Percentiles rank a stretch among this genome's conserved stretches.
Evolutionary conservation across 2,797 vertebrate genomes (phyloP).

Genomic region (Argyrosomus regius): DNA sequence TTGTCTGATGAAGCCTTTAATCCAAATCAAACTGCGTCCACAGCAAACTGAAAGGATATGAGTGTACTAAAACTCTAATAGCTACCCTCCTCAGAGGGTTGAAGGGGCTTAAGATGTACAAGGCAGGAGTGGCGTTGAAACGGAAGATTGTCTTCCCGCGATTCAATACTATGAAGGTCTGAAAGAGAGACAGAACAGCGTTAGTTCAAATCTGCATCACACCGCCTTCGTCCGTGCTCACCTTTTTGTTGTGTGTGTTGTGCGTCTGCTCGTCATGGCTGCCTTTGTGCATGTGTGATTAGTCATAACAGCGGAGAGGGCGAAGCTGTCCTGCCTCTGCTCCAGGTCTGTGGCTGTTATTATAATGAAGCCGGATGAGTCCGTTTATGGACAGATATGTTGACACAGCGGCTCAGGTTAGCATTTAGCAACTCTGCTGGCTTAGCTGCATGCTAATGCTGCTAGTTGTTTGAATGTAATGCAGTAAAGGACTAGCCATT

Average conservation of each 20-base stretch:
- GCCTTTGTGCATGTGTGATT: not conserved
- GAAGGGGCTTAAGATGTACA: conserved; percentile 98
- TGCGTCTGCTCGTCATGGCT: not conserved
- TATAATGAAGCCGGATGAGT: conserved; percentile 32
- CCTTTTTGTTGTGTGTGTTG: not conserved
- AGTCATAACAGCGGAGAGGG: conserved; percentile 2
- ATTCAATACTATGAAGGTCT: conserved; percentile 99
- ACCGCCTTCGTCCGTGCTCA: not conserved
- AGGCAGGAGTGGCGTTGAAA: conserved; percentile 98
- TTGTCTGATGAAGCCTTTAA: conserved; percentile 59
- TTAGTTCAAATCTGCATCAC: not conserved
- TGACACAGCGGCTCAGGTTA: conserved; percentile 48
- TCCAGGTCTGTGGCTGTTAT: conserved; percentile 5
- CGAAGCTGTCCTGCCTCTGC: not conserved
- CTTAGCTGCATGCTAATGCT: not conserved
- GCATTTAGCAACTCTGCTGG: conserved; percentile 56
- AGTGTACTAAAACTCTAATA: conserved; percentile 98
- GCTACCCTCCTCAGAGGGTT: conserved; percentile 96
- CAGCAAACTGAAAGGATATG: conserved; percentile 93
- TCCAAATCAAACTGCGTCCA: conserved; percentile 42
- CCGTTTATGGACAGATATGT: conserved; percentile 28
- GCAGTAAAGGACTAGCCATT: not conserved
- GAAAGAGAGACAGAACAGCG: conserved; percentile 80
- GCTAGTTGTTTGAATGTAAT: not conserved
- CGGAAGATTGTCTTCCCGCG: conserved; percentile 97